Evolutionary conservation across 2,797 vertebrate genomes (phyloP).

Genomic region (Serranus cabrilla): DNA sequence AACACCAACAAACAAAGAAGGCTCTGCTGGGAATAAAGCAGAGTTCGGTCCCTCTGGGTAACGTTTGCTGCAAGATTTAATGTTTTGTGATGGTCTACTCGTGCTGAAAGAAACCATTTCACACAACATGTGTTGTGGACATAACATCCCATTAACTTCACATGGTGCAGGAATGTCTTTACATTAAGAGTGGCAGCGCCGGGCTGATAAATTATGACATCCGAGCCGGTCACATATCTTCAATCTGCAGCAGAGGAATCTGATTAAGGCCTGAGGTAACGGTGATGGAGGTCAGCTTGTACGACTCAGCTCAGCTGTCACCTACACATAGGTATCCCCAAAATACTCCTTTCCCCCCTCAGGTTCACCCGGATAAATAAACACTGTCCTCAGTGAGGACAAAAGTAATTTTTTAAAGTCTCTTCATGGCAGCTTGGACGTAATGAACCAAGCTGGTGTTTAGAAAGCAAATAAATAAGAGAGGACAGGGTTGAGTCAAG

Average conservation of each 20-base stretch:
- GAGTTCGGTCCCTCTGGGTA: conserved; percentile 33
- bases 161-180: conserved; percentile 68
- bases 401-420: conserved; percentile 82
- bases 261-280: conserved; percentile 81
- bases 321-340: conserved; percentile 75
- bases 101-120: conserved; percentile 68
- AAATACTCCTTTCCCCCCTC: conserved; percentile 72
- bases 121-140: conserved; percentile 60
- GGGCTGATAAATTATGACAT: conserved; percentile 76
- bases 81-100: conserved; percentile 42
- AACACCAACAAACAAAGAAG: conserved; percentile 74
- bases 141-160: conserved; percentile 75
- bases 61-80: conserved; percentile 37
- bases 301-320: conserved; percentile 78
- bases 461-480: conserved; percentile 88
- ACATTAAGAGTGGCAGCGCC: conserved; percentile 76
- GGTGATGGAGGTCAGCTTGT: conserved; percentile 75
- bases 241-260: conserved; percentile 77
- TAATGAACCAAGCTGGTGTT: conserved; percentile 73
- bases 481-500: conserved; percentile 76
- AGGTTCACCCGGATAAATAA: conserved; percentile 85
- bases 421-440: conserved; percentile 73
- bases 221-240: conserved; percentile 74
- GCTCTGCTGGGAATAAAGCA: conserved; percentile 50
- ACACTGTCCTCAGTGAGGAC: conserved; percentile 79